Percentiles rank a stretch among this genome's conserved stretches.
Conservation (phyloP, 2,888 invertebrate genomes). For the Belgica antarctica region DNA sequence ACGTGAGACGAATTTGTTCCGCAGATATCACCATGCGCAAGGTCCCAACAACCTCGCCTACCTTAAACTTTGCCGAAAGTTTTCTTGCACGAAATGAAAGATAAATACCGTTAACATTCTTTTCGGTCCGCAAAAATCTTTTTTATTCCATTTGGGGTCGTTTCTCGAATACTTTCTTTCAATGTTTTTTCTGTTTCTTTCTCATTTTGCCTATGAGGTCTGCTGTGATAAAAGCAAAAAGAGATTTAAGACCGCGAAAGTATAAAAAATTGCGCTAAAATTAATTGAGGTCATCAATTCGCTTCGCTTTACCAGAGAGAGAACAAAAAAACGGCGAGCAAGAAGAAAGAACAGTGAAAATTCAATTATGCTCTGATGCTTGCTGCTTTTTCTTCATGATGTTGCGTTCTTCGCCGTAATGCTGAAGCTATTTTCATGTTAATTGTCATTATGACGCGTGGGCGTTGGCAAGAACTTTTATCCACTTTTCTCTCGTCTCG, state of each 20-base stretch:
- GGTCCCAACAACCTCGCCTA: background rate
- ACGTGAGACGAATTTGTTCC: too few relatives aligned
- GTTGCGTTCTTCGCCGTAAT: background rate
- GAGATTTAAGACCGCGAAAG: background rate
- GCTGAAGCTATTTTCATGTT: conserved; percentile 19
- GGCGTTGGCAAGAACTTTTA: background rate
- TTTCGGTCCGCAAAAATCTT: conserved; percentile 26
- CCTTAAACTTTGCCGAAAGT: background rate
- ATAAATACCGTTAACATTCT: conserved; percentile 39
- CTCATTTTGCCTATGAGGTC: background rate
- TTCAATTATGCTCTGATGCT: too few relatives aligned
- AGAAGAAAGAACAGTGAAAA: too few relatives aligned
- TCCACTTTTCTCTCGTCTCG: background rate
- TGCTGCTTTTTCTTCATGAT: too few relatives aligned
- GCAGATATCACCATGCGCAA: too few relatives aligned
- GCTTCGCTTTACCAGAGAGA: background rate
- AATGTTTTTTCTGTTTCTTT: background rate
- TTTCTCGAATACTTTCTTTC: conserved; percentile 31
- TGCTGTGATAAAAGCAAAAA: too few relatives aligned
- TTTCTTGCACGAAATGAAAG: background rate
- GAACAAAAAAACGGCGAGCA: too few relatives aligned
- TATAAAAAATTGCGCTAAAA: conserved; percentile 36
- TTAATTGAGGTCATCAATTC: conserved; percentile 40
- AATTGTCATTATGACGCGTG: conserved; percentile 14
- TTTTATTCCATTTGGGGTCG: conserved; percentile 41